These are phyloP conservation scores for Chrysochloris asiatica DNA, from an alignment of 2,113 vertebrate species.

Conservation along the genomic window DNA sequence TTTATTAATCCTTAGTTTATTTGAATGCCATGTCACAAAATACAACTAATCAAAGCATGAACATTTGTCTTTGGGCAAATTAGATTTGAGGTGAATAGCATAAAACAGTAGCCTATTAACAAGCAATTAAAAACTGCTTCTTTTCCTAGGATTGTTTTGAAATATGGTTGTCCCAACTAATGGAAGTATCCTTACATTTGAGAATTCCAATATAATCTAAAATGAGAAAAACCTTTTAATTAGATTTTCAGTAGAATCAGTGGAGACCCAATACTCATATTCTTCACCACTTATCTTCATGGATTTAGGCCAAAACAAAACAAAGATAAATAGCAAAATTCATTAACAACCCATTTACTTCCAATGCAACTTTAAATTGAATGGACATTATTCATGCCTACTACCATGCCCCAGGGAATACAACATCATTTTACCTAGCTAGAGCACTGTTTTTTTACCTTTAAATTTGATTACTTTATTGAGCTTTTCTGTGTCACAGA, in stretches of 20 bases:
- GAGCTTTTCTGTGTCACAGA: not conserved
- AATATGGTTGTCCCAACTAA: constrained; percentile 63
- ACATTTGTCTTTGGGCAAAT: constrained; percentile 64
- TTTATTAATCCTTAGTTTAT: constrained; percentile 53
- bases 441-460: not conserved
- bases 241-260: constrained; percentile 63
- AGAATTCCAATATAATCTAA: constrained; percentile 53
- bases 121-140: constrained; percentile 68
- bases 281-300: constrained; percentile 68
- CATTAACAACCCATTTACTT: constrained; percentile 75
- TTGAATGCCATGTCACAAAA: constrained; percentile 19
- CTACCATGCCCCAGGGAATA: constrained; percentile 10
- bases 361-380: constrained; percentile 56
- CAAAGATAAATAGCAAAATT: constrained; percentile 70
- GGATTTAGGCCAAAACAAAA: constrained; percentile 59
- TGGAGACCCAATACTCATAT: constrained; percentile 25
- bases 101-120: constrained; percentile 64
- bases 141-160: constrained; percentile 43
- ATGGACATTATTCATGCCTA: constrained; percentile 52
- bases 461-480: constrained; percentile 52
- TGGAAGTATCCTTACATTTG: constrained; percentile 49
- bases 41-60: constrained; percentile 67
- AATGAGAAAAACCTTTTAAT: constrained; percentile 65
- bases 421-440: not conserved
- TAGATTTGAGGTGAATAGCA: constrained; percentile 65